Percentiles rank a stretch among this genome's conserved stretches.
phyloP scores from a whole-genome alignment of 2,113 vertebrate species.

The Bubo scandiacus region DNA sequence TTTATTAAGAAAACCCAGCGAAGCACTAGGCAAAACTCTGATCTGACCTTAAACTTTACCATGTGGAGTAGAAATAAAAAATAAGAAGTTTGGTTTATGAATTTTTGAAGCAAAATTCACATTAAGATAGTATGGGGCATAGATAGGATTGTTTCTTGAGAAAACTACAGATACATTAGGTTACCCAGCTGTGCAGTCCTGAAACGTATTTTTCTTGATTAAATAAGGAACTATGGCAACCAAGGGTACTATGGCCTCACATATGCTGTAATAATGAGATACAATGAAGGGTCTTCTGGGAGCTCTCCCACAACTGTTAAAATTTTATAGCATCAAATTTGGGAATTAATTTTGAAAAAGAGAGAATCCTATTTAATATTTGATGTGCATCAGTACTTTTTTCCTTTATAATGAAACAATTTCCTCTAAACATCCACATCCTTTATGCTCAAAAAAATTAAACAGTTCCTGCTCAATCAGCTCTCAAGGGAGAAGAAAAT shows the following conservation, averaged over 20 bases:
- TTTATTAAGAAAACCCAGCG: neutral
- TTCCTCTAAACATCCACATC: neutral
- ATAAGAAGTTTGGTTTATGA: neutral
- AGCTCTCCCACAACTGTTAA: neutral
- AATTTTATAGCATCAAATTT: conserved; percentile 8
- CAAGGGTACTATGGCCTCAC: conserved; percentile 17
- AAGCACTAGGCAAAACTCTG: neutral
- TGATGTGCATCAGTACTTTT: neutral
- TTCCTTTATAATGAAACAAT: neutral
- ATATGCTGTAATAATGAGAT: conserved; percentile 28
- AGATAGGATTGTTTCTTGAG: neutral
- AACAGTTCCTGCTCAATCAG: neutral
- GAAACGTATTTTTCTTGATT: conserved; percentile 11
- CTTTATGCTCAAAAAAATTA: neutral
- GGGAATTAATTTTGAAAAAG: conserved; percentile 27
- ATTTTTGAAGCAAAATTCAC: neutral
- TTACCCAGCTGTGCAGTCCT: conserved; percentile 15
- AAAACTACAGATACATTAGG: neutral
- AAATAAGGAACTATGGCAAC: conserved; percentile 44
- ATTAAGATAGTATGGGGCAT: neutral
- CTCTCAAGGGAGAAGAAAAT: conserved; percentile 2
- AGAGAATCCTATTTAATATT: conserved; percentile 37
- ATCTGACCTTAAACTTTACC: neutral
- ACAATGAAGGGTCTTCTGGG: conserved; percentile 44
- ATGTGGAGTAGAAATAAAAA: neutral